Conservation (phyloP, 2,113 vertebrate species). For the Dipodomys merriami region DNA sequence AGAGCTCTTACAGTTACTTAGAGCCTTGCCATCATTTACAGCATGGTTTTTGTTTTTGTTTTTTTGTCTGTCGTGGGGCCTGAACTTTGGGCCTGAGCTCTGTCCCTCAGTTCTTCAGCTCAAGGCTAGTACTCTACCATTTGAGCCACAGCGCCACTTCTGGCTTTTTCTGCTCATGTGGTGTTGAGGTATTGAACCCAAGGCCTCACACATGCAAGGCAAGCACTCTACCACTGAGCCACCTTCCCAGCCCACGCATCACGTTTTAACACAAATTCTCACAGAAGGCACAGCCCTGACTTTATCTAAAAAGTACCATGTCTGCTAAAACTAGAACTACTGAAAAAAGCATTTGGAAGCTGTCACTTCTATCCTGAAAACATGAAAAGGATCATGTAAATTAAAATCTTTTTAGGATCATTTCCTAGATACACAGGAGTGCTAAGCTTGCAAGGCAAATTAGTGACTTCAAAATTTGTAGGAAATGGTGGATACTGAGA, state of each 20-base stretch:
- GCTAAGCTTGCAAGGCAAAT: constrained; percentile 2
- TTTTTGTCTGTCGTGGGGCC: no score
- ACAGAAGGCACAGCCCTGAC: neutral
- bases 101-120: no score
- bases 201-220: no score
- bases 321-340: neutral
- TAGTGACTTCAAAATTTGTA: neutral
- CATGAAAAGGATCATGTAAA: neutral
- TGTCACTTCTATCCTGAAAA: no score
- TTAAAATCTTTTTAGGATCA: neutral
- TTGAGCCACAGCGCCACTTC: no score
- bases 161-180: no score
- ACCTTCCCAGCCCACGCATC: neutral
- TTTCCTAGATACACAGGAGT: neutral
- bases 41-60: no score
- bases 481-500: neutral
- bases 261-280: neutral
- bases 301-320: neutral
- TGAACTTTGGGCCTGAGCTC: no score
- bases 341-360: neutral
- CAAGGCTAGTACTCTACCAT: no score
- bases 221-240: no score
- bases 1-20: neutral
- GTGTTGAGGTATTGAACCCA: no score
- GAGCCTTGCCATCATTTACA: neutral